phyloP scores from a whole-genome alignment of 2,888 invertebrate species.

The Nephrotoma appendiculata region DNA sequence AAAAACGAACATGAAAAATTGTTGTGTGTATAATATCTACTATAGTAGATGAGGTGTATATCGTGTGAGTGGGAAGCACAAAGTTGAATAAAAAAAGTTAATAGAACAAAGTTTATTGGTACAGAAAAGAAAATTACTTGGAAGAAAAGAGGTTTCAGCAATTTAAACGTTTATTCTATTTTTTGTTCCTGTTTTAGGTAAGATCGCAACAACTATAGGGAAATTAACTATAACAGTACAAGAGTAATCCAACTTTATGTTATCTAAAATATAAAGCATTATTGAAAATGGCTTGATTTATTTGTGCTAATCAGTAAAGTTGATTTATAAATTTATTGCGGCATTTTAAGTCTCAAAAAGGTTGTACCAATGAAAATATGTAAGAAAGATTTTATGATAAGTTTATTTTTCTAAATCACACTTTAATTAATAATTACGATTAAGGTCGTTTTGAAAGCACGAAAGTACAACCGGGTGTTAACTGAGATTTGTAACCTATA shows the following conservation, averaged over 20 bases:
- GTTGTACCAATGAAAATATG: no score
- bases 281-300: neutral
- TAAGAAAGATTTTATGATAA: no score
- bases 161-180: neutral
- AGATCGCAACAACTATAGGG: neutral
- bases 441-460: no score
- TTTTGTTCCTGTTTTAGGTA: neutral
- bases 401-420: no score
- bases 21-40: neutral
- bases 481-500: no score
- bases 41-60: neutral
- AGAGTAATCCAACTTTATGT: neutral
- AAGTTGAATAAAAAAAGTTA: neutral
- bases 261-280: neutral
- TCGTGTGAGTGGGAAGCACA: neutral
- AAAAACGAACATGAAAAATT: neutral
- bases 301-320: neutral
- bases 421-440: no score
- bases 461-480: no score
- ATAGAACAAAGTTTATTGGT: neutral
- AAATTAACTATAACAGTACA: neutral
- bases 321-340: no score
- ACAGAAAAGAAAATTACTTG: neutral
- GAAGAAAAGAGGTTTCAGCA: neutral
- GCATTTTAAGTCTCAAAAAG: no score